A percentile compares a stretch with the other conserved stretches of the same genome.
phyloP scores from a whole-genome alignment of 2,888 invertebrate species.

The Operophtera brumata region DNA sequence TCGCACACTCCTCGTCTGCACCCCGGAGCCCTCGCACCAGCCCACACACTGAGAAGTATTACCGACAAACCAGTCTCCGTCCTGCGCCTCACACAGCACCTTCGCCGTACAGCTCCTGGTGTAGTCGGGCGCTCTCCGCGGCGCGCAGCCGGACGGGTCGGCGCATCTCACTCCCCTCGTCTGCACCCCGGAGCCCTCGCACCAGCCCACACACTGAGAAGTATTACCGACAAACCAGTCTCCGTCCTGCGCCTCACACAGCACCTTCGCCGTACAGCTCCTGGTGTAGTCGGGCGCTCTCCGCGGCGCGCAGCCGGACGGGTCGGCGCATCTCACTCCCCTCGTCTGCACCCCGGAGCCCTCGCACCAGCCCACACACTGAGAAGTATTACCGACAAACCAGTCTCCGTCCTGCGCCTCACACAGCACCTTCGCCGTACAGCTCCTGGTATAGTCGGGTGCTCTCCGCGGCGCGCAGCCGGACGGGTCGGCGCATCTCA shows the following conservation, averaged over 20 bases:
- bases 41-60: slow-evolving; percentile 84
- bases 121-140: slow-evolving; percentile 79
- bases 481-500: slow-evolving; percentile 85
- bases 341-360: slow-evolving; percentile 88
- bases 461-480: slow-evolving; percentile 79
- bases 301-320: slow-evolving; percentile 81
- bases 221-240: no score
- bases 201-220: slow-evolving; percentile 85
- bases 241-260: slow-evolving; percentile 84
- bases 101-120: slow-evolving; percentile 84
- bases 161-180: slow-evolving; percentile 86
- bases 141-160: slow-evolving; percentile 83
- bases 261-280: slow-evolving; percentile 82
- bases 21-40: slow-evolving; percentile 86
- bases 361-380: slow-evolving; percentile 87
- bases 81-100: slow-evolving; percentile 82
- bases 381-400: no score
- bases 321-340: slow-evolving; percentile 85
- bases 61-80: no score
- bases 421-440: slow-evolving; percentile 83
- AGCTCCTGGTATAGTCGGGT: slow-evolving; percentile 82
- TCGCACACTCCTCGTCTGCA: slow-evolving; percentile 85
- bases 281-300: slow-evolving; percentile 81
- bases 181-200: slow-evolving; percentile 87
- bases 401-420: slow-evolving; percentile 85